Evolutionary conservation across 2,113 vertebrate genomes (phyloP), one percentile per base, ranked within the genome.

Genomic region (Ariopsis seemanni): DNA sequence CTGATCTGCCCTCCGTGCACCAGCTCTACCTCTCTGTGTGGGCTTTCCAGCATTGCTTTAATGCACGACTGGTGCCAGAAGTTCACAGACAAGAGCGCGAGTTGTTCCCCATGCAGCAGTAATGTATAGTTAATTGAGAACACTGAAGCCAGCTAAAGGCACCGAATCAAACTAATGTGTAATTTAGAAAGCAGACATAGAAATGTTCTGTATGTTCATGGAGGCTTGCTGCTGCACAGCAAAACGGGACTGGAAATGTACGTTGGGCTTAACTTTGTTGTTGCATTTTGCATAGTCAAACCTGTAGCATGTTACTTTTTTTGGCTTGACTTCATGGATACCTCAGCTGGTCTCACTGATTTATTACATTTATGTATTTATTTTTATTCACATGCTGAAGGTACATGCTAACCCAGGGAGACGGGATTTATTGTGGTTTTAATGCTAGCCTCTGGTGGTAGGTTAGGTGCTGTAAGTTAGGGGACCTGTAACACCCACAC

Each of bases 101-200:
- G 67, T 50, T 7, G 25, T 69, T 84, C 57, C 63, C 50, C 55
- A n/a, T 80, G 42, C 17, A 82, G 79, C 53, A 60, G 62, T 87
- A 85, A 90, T 67, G 52, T 65, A 82, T 57, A 8, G 42, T 82
- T 89, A 87, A 84, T 79, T 57, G 74, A 82, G 81, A 78, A 88
- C 42, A 27, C 20, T n/a, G 34, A 25, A 30, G 75, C 18, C 17
- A 58, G 55, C 82, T 80, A 42, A 48, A 86, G 55, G 65, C 65
- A 60, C 53, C 5, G 15, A 62, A 48, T 74, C 27, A 30, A 60
- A 84, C 14, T 2, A 27, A 69, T 53, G 63, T 55, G 52, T 69
- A 71, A 71, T 71, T 42, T 72, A 17, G 10, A 78, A 55, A 84
- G 48, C 1, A 27, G 53, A 83, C 34, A 25, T 58, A 18, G 12